Percentiles rank a stretch among this genome's conserved stretches.
Evolutionary conservation across 2,888 invertebrate genomes (phyloP).

Genomic region (Parnassius glacialis): DNA sequence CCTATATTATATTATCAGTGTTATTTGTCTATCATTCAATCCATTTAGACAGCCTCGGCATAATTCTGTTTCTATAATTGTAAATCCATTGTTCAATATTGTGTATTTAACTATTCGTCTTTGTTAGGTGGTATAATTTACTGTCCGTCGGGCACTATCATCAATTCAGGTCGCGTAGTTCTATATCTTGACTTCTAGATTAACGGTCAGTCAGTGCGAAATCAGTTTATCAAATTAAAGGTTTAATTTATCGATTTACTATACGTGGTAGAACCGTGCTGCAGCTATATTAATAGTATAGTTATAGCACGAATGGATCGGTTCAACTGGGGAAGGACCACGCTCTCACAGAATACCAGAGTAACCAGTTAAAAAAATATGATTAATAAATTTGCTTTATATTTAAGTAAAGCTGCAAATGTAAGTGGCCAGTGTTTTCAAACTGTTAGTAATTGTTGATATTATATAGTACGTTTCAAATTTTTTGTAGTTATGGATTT

Average conservation of each 20-base stretch:
- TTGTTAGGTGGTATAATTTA: constrained; percentile 25
- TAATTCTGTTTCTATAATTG: constrained; percentile 15
- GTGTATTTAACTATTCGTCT: constrained; percentile 22
- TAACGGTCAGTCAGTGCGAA: constrained; percentile 18
- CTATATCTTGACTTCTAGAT: constrained; percentile 34
- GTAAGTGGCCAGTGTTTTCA: no score
- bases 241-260: constrained; percentile 18
- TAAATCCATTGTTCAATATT: constrained; percentile 20
- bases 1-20: neutral
- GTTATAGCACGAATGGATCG: no score
- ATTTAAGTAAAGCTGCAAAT: no score
- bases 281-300: no score
- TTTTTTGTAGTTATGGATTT: no score
- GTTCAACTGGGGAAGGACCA: no score
- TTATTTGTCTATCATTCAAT: constrained; percentile 20
- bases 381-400: no score
- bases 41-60: neutral
- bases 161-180: constrained; percentile 41
- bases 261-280: no score
- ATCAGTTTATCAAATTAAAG: constrained; percentile 24
- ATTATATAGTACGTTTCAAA: no score
- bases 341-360: no score
- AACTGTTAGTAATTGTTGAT: no score
- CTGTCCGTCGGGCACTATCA: constrained; percentile 43
- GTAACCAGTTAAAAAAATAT: no score